phyloP scores from a whole-genome alignment of 1,140 invertebrate species.

The Sycophaga agraensis region DNA sequence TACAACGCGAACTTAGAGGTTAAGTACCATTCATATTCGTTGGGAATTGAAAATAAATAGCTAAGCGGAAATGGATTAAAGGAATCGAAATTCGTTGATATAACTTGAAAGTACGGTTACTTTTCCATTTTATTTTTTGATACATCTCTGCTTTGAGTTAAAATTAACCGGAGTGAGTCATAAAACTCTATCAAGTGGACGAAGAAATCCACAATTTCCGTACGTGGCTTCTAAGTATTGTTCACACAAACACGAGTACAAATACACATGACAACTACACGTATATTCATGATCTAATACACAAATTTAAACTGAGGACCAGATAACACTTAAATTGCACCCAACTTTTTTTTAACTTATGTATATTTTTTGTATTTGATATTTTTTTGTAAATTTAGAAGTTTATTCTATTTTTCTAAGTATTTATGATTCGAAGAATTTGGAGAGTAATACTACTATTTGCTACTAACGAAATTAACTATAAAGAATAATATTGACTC shows the following conservation, averaged over 20 bases:
- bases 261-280: neutral
- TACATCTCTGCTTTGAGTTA: too few species aligned
- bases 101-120: too few species aligned
- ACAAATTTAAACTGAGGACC: neutral
- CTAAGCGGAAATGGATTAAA: too few species aligned
- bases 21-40: too few species aligned
- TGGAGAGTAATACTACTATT: slow-evolving; percentile 13
- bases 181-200: too few species aligned
- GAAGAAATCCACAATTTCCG: too few species aligned
- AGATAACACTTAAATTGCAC: slow-evolving; percentile 4
- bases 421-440: slow-evolving; percentile 16
- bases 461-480: neutral
- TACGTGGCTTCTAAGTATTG: neutral
- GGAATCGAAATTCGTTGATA: too few species aligned
- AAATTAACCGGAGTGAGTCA: too few species aligned
- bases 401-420: slow-evolving; percentile 5
- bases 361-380: slow-evolving; percentile 9
- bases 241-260: slow-evolving; percentile 4
- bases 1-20: too few species aligned
- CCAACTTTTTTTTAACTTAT: too few species aligned
- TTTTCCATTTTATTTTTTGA: too few species aligned
- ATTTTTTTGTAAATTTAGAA: slow-evolving; percentile 10
- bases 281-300: neutral
- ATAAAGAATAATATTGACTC: neutral
- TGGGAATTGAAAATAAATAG: too few species aligned